Percentiles rank a stretch among this genome's conserved stretches.
Evolutionary conservation across 2,797 vertebrate species (phyloP).

Genomic region (Orientallactaga sibirica): DNA sequence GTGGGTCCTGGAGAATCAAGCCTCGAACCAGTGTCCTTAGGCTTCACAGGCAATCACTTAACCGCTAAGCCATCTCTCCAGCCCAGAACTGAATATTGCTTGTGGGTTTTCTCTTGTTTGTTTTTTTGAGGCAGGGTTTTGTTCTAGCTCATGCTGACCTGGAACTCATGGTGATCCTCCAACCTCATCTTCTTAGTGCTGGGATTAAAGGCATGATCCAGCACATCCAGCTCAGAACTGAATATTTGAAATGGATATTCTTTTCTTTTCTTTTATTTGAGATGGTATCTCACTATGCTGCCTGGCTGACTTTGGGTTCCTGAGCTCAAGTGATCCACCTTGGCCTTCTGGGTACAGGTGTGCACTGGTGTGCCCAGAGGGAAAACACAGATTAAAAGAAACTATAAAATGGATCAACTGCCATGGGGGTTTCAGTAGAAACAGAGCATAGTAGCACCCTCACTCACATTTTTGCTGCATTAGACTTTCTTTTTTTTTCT

Average conservation of each 20-base stretch:
- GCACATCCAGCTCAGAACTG: too few relatives aligned
- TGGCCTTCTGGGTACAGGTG: not conserved
- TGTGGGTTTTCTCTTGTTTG: too few relatives aligned
- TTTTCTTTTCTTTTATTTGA: not conserved
- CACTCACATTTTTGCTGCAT: not conserved
- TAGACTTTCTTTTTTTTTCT: too few relatives aligned
- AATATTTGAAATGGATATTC: not conserved
- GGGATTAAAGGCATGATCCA: too few relatives aligned
- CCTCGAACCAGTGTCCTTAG: too few relatives aligned
- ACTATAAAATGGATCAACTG: not conserved
- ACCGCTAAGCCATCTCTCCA: too few relatives aligned
- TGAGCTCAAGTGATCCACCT: not conserved
- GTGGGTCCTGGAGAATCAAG: too few relatives aligned
- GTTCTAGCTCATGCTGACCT: too few relatives aligned
- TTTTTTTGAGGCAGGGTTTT: too few relatives aligned
- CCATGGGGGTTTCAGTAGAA: rapidly evolving
- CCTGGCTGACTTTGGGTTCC: not conserved
- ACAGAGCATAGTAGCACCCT: not conserved
- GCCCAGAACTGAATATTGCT: not conserved
- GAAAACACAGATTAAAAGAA: not conserved
- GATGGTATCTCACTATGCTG: not conserved
- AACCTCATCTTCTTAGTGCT: too few relatives aligned
- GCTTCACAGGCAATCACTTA: too few relatives aligned
- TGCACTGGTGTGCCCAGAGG: rapidly evolving
- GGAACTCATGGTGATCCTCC: too few relatives aligned